Evolutionary conservation across 2,888 invertebrate genomes (phyloP), one percentile per base, ranked within the genome.

Genomic region (Saturnia pavonia): DNA sequence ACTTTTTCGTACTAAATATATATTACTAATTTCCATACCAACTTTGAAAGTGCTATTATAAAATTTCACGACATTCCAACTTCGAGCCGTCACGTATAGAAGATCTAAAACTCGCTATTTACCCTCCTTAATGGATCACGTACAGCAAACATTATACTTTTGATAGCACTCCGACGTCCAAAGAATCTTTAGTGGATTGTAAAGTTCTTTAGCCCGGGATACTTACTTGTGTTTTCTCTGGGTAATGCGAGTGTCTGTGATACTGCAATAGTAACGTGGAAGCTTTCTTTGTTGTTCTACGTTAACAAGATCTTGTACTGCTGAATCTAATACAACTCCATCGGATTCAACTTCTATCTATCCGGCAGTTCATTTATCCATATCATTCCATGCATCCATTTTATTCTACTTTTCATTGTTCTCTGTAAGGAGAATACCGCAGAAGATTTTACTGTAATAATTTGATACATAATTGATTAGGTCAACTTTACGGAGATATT

Each of bases 91-190:
- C 67, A 70, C 70, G 63, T 68, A 66, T 69, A 68, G 60, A 63
- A 63, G 67, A 70, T 70, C 40, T 70, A 67, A 70, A 66, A 70
- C 57, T 42, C 57, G 45, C 66, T 67, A 67, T 67, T 70, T 67
- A 67, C 67, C 60, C 67, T 68, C 71, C 72, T 76, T 84, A 85
- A 85, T 83, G 80, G 80, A 78, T 80, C 84, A 84, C 84, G 83
- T 84, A 80, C 80, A 78, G 74, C 71, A 74, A 72, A 72, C 79
- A 81, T 82, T 80, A 83, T 78, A 75, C 76, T 72, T 73, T 69
- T 71, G 80, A 81, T 81, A 82, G 79, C 79, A 74, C 72, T 75
- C 67, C 71, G 63, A 63, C 63, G 63, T 34, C 63, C 57, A 69
- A 34, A 74, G 73, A 63, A 63, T 68, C 65, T 68, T 68, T 68